phyloP scores from a whole-genome alignment of 2,888 invertebrate genomes.

The Athrips mouffetella region DNA sequence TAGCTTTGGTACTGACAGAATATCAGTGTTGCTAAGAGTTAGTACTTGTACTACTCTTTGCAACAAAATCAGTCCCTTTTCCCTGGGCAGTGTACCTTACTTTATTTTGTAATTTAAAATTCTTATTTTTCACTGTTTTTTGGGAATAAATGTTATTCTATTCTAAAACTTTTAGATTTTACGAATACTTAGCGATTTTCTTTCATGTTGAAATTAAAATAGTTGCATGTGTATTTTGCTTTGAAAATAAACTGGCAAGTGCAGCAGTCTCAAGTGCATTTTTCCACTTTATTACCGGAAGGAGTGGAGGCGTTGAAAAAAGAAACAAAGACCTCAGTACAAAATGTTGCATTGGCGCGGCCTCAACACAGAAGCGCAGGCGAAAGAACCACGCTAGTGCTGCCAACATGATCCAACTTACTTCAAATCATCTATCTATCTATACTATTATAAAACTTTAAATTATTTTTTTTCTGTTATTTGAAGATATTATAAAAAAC shows the following conservation, averaged over 20 bases:
- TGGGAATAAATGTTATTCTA: no score
- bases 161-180: no score
- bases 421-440: neutral
- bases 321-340: slow-evolving; percentile 13
- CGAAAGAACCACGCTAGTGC: slow-evolving; percentile 21
- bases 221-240: neutral
- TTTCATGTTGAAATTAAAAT: neutral
- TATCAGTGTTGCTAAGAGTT: no score
- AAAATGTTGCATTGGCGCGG: slow-evolving; percentile 24
- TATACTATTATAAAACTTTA: no score
- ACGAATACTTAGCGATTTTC: neutral
- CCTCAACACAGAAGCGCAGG: slow-evolving; percentile 21
- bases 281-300: slow-evolving; percentile 14
- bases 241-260: slow-evolving; percentile 2
- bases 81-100: no score
- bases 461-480: no score
- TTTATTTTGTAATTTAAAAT: no score
- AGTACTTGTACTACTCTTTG: no score
- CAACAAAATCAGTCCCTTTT: no score
- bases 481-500: no score
- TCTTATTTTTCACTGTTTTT: no score
- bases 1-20: no score
- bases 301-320: slow-evolving; percentile 16
- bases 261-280: slow-evolving; percentile 10
- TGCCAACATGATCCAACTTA: slow-evolving; percentile 25